Conservation (phyloP, 2,888 invertebrate genomes). For the Tyria jacobaeae region DNA sequence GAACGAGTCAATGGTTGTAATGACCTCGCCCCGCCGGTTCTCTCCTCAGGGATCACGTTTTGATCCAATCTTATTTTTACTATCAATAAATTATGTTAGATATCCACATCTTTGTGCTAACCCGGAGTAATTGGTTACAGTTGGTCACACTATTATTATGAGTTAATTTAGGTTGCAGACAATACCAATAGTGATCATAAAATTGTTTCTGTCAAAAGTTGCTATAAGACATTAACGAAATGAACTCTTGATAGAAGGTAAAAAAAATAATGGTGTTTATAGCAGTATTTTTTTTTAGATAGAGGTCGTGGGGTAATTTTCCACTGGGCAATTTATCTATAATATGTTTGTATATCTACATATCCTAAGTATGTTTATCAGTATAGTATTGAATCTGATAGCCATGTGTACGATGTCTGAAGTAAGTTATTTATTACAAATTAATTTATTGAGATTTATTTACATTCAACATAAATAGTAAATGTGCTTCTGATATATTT, state of each 20-base stretch:
- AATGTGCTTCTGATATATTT: neutral
- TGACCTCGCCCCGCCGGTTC: conserved; percentile 59
- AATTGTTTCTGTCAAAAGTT: neutral
- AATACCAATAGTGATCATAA: conserved; percentile 14
- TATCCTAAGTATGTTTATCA: too few relatives aligned
- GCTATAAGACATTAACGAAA: neutral
- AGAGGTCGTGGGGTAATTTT: too few relatives aligned
- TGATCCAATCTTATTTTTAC: conserved; percentile 65
- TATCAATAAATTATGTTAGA: conserved; percentile 58
- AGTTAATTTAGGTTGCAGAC: conserved; percentile 32
- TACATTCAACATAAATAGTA: neutral
- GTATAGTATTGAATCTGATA: too few relatives aligned
- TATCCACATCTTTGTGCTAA: conserved; percentile 42
- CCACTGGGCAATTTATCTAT: too few relatives aligned
- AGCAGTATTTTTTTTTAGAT: too few relatives aligned
- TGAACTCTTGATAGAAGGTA: neutral
- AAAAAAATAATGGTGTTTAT: too few relatives aligned
- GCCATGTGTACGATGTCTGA: too few relatives aligned
- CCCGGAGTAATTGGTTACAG: conserved; percentile 48
- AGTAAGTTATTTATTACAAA: too few relatives aligned
- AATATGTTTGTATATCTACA: too few relatives aligned
- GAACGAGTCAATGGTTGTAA: conserved; percentile 60
- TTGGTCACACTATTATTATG: conserved; percentile 39
- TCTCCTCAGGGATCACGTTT: conserved; percentile 57
- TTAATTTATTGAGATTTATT: neutral